A percentile compares a stretch with the other conserved stretches of the same genome.
phyloP scores from a whole-genome alignment of 2,888 invertebrate genomes.

The Diarsia brunnea region DNA sequence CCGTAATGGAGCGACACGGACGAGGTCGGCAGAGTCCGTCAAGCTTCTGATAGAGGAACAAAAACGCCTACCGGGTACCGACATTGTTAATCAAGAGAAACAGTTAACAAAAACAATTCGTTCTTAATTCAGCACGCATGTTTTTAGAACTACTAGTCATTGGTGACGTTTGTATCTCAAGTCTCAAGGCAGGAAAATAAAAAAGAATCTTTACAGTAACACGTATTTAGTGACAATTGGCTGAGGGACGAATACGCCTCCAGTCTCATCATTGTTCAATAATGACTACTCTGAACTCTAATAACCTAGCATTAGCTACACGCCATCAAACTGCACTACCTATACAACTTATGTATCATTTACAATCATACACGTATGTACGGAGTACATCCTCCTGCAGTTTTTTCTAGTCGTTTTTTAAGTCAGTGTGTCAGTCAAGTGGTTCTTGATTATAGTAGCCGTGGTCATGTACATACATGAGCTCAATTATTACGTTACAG shows the following conservation, averaged over 20 bases:
- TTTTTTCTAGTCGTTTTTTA: conserved; percentile 44
- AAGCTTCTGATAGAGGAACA: conserved; percentile 54
- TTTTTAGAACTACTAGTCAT: conserved; percentile 27
- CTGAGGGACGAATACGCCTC: conserved; percentile 65
- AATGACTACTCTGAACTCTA: conserved; percentile 62
- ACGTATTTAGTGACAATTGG: conserved; percentile 63
- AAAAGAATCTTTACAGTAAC: conserved; percentile 41
- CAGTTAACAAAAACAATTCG: conserved; percentile 55
- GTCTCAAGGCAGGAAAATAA: conserved; percentile 17
- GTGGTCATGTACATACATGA: neutral
- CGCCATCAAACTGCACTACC: conserved; percentile 60
- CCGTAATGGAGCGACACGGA: conserved; percentile 64
- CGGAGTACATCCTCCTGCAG: conserved; percentile 43
- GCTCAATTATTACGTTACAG: conserved; percentile 17
- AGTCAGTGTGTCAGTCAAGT: conserved; percentile 53
- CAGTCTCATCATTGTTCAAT: conserved; percentile 68
- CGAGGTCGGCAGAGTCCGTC: conserved; percentile 64
- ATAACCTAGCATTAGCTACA: conserved; percentile 66
- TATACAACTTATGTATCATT: conserved; percentile 46
- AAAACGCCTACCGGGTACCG: conserved; percentile 72
- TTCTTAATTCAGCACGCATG: conserved; percentile 55
- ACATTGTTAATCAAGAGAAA: conserved; percentile 65
- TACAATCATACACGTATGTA: conserved; percentile 40
- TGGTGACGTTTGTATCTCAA: conserved; percentile 30
- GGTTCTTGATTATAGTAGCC: conserved; percentile 30